Percentiles rank a stretch among this genome's conserved stretches.
These are phyloP conservation scores for Mormyrus lacerda DNA, from an alignment of 2,113 vertebrate genomes.

Conservation along the genomic window DNA sequence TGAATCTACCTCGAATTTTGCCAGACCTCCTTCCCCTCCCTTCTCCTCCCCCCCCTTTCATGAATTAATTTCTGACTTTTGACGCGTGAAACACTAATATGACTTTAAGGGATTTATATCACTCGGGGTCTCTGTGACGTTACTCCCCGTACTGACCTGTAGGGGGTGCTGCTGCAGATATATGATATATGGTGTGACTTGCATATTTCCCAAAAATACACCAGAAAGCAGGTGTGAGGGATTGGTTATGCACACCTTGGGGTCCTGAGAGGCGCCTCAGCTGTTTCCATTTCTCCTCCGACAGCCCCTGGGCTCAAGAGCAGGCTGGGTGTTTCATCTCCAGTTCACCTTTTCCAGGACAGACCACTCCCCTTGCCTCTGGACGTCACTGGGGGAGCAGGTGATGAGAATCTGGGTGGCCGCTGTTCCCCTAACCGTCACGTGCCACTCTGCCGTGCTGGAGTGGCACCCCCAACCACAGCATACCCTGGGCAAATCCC, in stretches of 20 bases:
- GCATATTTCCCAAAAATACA: not conserved
- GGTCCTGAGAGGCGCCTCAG: not conserved
- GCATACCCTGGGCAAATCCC: not conserved
- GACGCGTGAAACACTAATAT: not conserved
- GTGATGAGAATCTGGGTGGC: not conserved
- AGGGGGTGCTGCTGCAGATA: not conserved
- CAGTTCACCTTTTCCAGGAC: not conserved
- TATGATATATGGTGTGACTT: no score
- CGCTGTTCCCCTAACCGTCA: not conserved
- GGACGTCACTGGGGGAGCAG: not conserved
- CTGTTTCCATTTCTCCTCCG: not conserved
- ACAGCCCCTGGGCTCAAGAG: not conserved
- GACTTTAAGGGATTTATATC: not conserved
- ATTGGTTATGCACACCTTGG: not conserved
- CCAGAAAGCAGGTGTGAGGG: not conserved
- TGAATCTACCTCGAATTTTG: not conserved
- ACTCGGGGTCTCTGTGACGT: not conserved
- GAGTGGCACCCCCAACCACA: not conserved
- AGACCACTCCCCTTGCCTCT: not conserved
- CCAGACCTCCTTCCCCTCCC: not conserved
- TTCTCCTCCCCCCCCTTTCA: not conserved
- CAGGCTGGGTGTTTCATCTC: not conserved
- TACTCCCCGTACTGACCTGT: not conserved
- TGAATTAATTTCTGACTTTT: not conserved
- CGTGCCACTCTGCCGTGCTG: not conserved